Evolutionary conservation across 2,888 invertebrate genomes (phyloP).

Genomic region (Erynnis tages): DNA sequence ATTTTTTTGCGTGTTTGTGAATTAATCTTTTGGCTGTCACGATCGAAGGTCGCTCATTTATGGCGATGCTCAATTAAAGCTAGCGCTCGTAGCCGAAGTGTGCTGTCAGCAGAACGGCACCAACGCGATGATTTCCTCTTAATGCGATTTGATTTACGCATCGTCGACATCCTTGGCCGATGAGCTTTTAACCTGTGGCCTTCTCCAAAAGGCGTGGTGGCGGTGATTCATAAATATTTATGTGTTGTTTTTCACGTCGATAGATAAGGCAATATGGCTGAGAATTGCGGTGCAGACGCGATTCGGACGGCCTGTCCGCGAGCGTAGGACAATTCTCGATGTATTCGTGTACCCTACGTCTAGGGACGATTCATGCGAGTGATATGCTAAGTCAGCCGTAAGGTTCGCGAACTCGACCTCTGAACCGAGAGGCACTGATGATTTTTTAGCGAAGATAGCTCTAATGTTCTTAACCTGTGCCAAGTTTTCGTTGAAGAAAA

Average conservation of each 20-base stretch:
- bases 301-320: constrained; percentile 55
- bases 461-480: background rate
- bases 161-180: constrained; percentile 52
- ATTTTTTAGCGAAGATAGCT: constrained; percentile 38
- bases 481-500: constrained; percentile 2
- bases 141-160: constrained; percentile 63
- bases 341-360: constrained; percentile 59
- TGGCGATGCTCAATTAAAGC: constrained; percentile 63
- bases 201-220: constrained; percentile 58
- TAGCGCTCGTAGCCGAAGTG: constrained; percentile 44
- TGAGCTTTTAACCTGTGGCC: constrained; percentile 57
- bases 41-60: constrained; percentile 56
- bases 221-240: constrained; percentile 62
- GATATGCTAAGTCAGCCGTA: constrained; percentile 60
- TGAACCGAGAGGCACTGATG: constrained; percentile 34
- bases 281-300: background rate
- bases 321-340: constrained; percentile 48
- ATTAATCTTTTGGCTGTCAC: constrained; percentile 55
- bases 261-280: background rate
- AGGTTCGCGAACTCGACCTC: constrained; percentile 45
- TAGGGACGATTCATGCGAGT: constrained; percentile 63
- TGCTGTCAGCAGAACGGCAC: constrained; percentile 35
- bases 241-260: constrained; percentile 41
- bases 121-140: constrained; percentile 45
- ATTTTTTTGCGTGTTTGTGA: constrained; percentile 41